Evolutionary conservation across 2,888 invertebrate species (phyloP), one percentile per base, ranked within the genome.

Genomic region (Polymixis flavicincta): DNA sequence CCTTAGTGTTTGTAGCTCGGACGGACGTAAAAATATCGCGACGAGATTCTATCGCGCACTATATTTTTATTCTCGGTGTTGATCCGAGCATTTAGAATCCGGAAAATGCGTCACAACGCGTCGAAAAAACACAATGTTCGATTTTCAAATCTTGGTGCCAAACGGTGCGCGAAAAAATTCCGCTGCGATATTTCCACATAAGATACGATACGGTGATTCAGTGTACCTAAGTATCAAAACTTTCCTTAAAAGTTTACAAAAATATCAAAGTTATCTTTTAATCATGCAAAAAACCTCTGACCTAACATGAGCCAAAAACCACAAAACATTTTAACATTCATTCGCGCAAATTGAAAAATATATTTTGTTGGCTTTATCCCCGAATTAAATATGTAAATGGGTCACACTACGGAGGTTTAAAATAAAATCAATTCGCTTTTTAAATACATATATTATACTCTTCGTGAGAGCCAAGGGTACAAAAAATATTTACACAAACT

Each of bases 341-440:
- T 54, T 69, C 65, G 54, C 73, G 32, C 66, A 74, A 82, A 84
- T 77, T 77, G 57, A 77, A 82, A 71, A 63, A 57, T 71, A 59
- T 71, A 60, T 72, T 60, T 67, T 63, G 59, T 74, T 73, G 25
- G 68, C 85, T 76, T 71, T 71, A 61, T 66, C 28, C 48, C 42
- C 13, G 57, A 70, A 83, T 80, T 79, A 73, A 80, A 77, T 71
- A 84, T 85, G 84, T 69, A 84, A 85, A 80, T 71, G 17, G 83
- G 76, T 54, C 76, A 71, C 45, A 82, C 83, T 73, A 80, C 85
- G 66, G 28, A 61, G 80, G 48, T 66, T 82, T 60, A 25, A 82
- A 82, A 72, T 72, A 83, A 77, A 85, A 85, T 84, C 84, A 84
- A 85, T 85, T 85, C 64, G 37, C 68, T 74, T 74, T 71, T 72